Percentiles rank a stretch among this genome's conserved stretches.
Evolutionary conservation across 2,888 invertebrate species (phyloP).

Genomic region (Eristalis pertinax): DNA sequence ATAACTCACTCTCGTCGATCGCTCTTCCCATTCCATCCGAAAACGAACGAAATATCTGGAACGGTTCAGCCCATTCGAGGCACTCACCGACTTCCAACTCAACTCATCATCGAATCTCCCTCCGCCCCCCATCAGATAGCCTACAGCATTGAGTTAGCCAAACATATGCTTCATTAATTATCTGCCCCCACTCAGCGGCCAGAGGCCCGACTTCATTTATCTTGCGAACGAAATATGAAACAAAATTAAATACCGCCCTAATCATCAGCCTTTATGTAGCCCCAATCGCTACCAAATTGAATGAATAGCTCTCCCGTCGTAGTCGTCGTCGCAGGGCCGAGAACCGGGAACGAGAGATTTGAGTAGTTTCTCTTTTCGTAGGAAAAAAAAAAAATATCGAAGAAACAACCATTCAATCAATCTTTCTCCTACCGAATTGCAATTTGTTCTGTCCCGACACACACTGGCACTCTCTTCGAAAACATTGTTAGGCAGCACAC

Average conservation of each 20-base stretch:
- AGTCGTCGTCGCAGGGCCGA: too few relatives aligned
- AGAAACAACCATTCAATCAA: slow-evolving; percentile 46
- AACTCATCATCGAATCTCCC: neutral
- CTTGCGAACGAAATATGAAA: slow-evolving; percentile 2
- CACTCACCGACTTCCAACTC: neutral
- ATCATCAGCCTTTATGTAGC: slow-evolving; percentile 19
- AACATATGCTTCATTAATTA: slow-evolving; percentile 4
- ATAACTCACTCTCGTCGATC: neutral
- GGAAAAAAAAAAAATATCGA: neutral
- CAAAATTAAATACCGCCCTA: slow-evolving; percentile 25
- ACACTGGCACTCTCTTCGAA: slow-evolving; percentile 3
- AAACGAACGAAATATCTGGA: neutral
- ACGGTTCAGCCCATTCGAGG: neutral
- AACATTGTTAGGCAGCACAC: slow-evolving; percentile 41
- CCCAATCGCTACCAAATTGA: slow-evolving; percentile 42
- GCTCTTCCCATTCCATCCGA: neutral
- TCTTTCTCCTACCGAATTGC: slow-evolving; percentile 31
- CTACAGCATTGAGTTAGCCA: neutral
- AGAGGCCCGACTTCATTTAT: neutral
- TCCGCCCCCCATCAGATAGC: too few relatives aligned
- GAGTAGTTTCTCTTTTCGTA: slow-evolving; percentile 21
- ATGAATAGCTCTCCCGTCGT: neutral
- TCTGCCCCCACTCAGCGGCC: neutral
- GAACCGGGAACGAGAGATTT: neutral
- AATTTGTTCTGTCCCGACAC: slow-evolving; percentile 28